phyloP scores from a whole-genome alignment of 2,797 vertebrate species.

The Scyliorhinus canicula region DNA sequence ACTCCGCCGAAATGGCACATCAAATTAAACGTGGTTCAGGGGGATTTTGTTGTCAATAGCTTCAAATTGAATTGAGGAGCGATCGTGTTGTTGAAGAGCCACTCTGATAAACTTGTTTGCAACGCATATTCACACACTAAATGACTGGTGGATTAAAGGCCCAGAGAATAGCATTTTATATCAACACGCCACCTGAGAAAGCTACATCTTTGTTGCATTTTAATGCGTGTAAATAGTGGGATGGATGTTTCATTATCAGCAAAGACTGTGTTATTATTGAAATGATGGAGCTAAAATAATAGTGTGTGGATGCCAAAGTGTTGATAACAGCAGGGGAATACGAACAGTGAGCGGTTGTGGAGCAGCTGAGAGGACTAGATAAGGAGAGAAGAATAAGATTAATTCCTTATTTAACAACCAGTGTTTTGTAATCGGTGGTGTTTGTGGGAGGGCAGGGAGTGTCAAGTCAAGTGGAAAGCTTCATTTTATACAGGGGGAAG shows the following conservation, averaged over 20 bases:
- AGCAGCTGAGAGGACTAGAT: conserved; percentile 28
- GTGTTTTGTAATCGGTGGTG: background rate
- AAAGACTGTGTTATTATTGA: background rate
- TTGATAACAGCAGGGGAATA: conserved; percentile 7
- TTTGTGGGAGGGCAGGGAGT: background rate
- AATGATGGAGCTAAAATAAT: background rate
- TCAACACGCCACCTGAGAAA: background rate
- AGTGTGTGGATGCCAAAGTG: background rate
- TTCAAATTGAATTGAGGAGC: background rate
- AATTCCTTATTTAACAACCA: conserved; percentile 21
- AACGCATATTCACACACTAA: background rate
- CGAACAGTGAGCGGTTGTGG: background rate
- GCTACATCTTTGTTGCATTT: background rate
- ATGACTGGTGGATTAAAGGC: background rate
- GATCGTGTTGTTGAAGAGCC: background rate
- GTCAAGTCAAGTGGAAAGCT: background rate
- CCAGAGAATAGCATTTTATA: conserved; percentile 6
- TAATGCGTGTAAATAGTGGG: background rate
- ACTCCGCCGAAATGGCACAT: background rate
- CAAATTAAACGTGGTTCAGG: background rate
- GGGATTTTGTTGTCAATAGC: background rate
- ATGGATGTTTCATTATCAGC: conserved; percentile 8
- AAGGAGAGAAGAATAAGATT: background rate
- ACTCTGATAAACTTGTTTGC: background rate
- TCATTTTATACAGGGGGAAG: background rate